Evolutionary conservation across 1,140 invertebrate species (phyloP), one percentile per base, ranked within the genome.

Genomic region (Drosophila lacteicornis): DNA sequence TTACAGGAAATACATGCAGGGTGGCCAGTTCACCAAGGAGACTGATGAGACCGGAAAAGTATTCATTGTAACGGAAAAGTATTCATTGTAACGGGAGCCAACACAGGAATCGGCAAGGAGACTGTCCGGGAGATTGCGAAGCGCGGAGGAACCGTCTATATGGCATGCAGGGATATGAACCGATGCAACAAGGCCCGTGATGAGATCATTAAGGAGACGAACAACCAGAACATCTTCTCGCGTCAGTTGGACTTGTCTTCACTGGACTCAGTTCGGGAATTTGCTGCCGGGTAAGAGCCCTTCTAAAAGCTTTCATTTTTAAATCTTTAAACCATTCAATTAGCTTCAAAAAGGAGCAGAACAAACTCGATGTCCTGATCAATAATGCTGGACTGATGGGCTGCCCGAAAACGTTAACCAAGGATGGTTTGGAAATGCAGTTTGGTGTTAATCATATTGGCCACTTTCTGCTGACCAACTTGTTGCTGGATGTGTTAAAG

Each of bases 331-430:
- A 5, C 27, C 7, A 1, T 13, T 15, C 1, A 3, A 9, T 58
- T 47, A 91, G 93, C 69, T 95, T 95, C 77, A 95, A 95, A 91
- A 71, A 92, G 87, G 96, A 97, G 91, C 94, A 97, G 90, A 86
- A 94, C 0, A 90, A 94, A 36, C 91, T 99, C 9, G 94, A 99
- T 93, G 94, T 98, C 36, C 93, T 99, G 25, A 96, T 99, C 57
- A 98, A 99, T 91, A 99, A 99, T 94, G 98, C 97, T 15, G 97
- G 96, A 4, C 95, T 97, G 4, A 97, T 97, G 96, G 94, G 95
- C 79, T 95, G 96, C 53, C 95, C 96, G 1, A 94, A 94, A 13
- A 79, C 91, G 13, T 90, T 95, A 45, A 98, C 97, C 0, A 94
- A 95, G 79, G 97, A 99, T 90, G 97, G 97, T 19, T 96, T 98